These are phyloP conservation scores for Acrocephalus arundinaceus DNA, from an alignment of 2,113 vertebrate species.

Conservation along the genomic window DNA sequence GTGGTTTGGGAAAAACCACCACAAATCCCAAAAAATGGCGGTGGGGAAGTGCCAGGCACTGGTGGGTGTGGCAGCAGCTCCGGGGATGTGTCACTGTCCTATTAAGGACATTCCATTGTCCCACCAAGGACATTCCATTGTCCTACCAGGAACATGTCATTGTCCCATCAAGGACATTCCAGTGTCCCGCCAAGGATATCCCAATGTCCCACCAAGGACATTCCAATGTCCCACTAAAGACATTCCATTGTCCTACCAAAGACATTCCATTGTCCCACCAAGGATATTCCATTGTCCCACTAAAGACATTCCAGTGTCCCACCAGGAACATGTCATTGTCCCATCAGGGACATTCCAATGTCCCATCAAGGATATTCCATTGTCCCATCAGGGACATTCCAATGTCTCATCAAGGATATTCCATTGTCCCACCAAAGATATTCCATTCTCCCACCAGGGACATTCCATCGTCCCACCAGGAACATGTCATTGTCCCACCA, in stretches of 20 bases:
- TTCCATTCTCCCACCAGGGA: no score
- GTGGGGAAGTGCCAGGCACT: background rate
- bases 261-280: no score
- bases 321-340: background rate
- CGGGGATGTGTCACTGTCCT: rapidly evolving
- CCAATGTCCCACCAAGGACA: no score
- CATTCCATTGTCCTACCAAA: no score
- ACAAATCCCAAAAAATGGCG: rapidly evolving
- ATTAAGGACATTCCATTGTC: rapidly evolving
- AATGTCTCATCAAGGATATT: no score
- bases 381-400: background rate
- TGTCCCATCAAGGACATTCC: rapidly evolving
- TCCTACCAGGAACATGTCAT: background rate
- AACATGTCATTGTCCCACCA: rapidly evolving
- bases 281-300: no score
- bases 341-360: no score
- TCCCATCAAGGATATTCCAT: rapidly evolving
- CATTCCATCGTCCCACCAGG: rapidly evolving
- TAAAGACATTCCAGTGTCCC: no score
- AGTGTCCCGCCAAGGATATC: no score
- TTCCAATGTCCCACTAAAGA: no score
- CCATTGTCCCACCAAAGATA: background rate
- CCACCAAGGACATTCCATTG: rapidly evolving
- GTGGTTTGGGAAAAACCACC: background rate
- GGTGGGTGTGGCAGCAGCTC: background rate